These are phyloP conservation scores for Dendropsophus ebraccatus DNA, from an alignment of 2,113 vertebrate genomes.

Conservation along the genomic window DNA sequence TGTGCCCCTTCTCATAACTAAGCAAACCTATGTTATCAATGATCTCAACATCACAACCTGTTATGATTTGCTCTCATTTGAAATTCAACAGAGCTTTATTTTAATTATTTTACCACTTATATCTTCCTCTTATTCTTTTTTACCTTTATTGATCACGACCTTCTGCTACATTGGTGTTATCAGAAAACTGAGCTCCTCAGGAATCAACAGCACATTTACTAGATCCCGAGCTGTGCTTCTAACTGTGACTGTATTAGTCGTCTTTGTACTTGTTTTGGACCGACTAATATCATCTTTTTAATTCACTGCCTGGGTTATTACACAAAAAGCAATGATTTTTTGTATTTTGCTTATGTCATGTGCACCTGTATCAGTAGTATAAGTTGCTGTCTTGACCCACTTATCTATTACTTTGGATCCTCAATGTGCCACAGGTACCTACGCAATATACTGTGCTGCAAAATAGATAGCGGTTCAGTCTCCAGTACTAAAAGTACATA, in stretches of 20 bases:
- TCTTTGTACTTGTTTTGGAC: constrained; percentile 91
- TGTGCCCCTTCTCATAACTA: constrained; percentile 79
- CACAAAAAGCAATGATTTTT: constrained; percentile 68
- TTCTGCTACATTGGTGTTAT: constrained; percentile 85
- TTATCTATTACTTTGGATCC: constrained; percentile 12
- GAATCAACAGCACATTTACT: constrained; percentile 74
- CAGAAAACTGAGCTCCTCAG: constrained; percentile 78
- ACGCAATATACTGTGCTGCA: background rate
- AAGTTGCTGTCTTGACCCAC: constrained; percentile 90
- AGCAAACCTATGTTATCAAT: constrained; percentile 78
- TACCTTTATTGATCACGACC: constrained; percentile 81
- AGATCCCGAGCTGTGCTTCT: constrained; percentile 84
- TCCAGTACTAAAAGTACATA: background rate
- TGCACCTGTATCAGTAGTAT: constrained; percentile 87
- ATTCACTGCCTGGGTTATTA: constrained; percentile 80
- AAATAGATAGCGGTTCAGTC: constrained; percentile 60
- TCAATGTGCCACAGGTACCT: background rate
- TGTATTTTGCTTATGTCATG: constrained; percentile 87
- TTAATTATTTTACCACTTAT: constrained; percentile 86
- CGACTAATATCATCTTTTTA: constrained; percentile 88
- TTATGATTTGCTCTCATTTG: constrained; percentile 82
- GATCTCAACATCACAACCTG: constrained; percentile 87
- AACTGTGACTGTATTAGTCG: constrained; percentile 80
- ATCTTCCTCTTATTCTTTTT: constrained; percentile 85
- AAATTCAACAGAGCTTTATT: constrained; percentile 73